A percentile compares a stretch with the other conserved stretches of the same genome.
phyloP scores from a whole-genome alignment of 2,888 invertebrate species.

The Lasioglossum calceatum region DNA sequence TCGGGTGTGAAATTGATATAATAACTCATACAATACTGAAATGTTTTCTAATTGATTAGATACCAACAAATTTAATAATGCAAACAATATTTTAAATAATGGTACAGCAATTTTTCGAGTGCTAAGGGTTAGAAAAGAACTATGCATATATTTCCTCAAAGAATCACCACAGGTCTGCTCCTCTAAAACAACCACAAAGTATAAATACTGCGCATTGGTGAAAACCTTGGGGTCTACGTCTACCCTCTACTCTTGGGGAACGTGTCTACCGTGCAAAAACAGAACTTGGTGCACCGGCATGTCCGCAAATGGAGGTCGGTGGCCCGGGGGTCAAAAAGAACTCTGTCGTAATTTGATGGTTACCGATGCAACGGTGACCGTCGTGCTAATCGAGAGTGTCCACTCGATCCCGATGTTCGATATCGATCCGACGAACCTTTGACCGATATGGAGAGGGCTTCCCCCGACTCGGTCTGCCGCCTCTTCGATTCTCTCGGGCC shows the following conservation, averaged over 20 bases:
- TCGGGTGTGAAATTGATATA: no score
- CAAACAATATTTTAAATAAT: no score
- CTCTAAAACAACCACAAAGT: not conserved
- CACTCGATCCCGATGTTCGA: constrained; percentile 20
- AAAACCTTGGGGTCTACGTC: not conserved
- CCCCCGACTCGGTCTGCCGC: constrained; percentile 18
- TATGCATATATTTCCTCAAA: not conserved
- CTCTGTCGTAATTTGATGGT: constrained; percentile 8
- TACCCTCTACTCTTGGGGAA: not conserved
- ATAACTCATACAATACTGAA: no score
- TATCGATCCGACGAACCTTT: constrained; percentile 56
- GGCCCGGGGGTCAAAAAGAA: not conserved
- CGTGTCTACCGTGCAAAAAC: not conserved
- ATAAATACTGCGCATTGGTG: not conserved
- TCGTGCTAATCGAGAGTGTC: constrained; percentile 9
- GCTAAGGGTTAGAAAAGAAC: not conserved
- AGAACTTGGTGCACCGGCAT: not conserved
- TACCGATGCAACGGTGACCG: not conserved
- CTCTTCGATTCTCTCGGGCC: constrained; percentile 21
- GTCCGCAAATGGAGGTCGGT: not conserved
- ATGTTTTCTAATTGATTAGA: no score
- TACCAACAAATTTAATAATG: no score
- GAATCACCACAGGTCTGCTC: not conserved
- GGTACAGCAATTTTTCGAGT: no score
- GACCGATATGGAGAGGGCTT: constrained; percentile 37